Base-by-base conservation (phyloP, 2,797 vertebrate genomes). In the Leucoraja ocellata region DNA sequence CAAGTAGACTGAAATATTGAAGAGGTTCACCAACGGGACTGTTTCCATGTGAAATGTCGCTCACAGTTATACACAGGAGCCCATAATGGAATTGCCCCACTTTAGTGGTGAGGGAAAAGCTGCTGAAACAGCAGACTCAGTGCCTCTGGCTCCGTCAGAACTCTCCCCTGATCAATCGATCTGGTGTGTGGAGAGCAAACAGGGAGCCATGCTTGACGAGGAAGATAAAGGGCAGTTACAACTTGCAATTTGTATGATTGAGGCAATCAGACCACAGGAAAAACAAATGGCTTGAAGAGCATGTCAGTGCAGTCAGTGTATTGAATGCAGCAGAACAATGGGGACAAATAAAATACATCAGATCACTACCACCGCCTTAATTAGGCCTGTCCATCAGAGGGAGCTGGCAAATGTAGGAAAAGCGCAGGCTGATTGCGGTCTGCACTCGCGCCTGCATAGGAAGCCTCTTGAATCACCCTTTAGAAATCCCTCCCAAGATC, bases 301-400 rank as follows among this genome's bases (percentile, higher is more conserved):
- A 93, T 16, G 16, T 77, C 14, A 93, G 90, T 21, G 58, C 93
- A 73, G 94, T 94, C 93, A 93, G 93, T 76, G 74, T 65, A 63
- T 93, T 73, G 93, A 94, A 91, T 86, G 91, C 36, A 71, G 93
- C 93, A 93, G 92, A 93, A 88, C 94, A 74, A 94, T 93, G 92
- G 84, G 84, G 86, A 93, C 94, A 94, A 95, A 95, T 95, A 93
- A 95, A 95, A 95, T 94, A 93, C 77, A 94, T 94, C 94, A 94
- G 94, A 94, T 94, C 94, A 94, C 93, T 94, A 95, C 94, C 95
- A 94, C 86, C 76, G 78, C 94, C 95, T 96, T 95, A 96, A 96
- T 95, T 96, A 95, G 94, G 94, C 93, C 94, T 94, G 95, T 94
- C 96, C 94, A 95, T 96, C 95, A 95, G 93, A 94, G 7, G 93